Evolutionary conservation across 2,888 invertebrate genomes (phyloP).

Genomic region (Trachelus troglodyta): DNA sequence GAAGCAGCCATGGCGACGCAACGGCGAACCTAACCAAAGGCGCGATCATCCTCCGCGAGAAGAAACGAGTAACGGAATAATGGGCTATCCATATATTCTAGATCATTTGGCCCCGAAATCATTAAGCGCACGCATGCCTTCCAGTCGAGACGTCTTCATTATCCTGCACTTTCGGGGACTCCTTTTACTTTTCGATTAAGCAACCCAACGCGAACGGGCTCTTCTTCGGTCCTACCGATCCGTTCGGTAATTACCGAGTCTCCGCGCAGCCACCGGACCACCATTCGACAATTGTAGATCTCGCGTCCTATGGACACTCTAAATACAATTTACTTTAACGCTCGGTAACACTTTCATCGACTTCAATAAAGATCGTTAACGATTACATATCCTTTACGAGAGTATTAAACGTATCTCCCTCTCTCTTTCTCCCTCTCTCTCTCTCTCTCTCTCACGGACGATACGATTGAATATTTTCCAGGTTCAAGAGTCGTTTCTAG

Average conservation of each 20-base stretch:
- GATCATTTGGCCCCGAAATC: constrained; percentile 38
- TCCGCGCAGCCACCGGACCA: background rate
- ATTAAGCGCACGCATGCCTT: constrained; percentile 38
- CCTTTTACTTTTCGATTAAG: constrained; percentile 36
- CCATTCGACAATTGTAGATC: background rate
- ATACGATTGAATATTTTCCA: background rate
- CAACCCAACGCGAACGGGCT: constrained; percentile 9
- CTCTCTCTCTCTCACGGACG: too few relatives aligned
- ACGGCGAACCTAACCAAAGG: too few relatives aligned
- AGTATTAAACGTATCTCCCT: background rate
- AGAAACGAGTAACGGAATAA: constrained; percentile 18
- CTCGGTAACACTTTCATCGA: background rate
- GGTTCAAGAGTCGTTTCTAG: constrained; percentile 32
- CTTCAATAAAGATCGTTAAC: background rate
- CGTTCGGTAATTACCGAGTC: background rate
- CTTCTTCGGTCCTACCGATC: background rate
- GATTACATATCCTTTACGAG: background rate
- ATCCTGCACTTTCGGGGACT: constrained; percentile 33
- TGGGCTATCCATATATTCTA: constrained; percentile 38
- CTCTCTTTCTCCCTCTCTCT: too few relatives aligned
- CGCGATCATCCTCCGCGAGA: background rate
- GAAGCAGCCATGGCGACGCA: background rate
- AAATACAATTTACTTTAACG: background rate
- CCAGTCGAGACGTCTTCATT: constrained; percentile 30
- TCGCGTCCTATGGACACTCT: background rate